Percentiles rank a stretch among this genome's conserved stretches.
Conservation (phyloP, 2,888 invertebrate genomes). For the Leptothorax acervorum region DNA sequence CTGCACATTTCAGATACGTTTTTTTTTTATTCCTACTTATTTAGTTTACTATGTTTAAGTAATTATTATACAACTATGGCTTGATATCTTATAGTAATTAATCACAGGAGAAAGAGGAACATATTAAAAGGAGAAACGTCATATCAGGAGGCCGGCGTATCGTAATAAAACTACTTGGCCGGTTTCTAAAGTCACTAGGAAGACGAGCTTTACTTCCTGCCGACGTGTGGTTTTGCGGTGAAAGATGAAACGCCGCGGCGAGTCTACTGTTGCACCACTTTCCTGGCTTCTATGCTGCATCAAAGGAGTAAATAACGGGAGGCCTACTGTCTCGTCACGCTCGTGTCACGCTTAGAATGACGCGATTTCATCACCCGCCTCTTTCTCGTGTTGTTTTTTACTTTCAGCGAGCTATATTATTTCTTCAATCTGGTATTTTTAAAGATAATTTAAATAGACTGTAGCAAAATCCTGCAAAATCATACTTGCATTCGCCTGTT, state of each 20-base stretch:
- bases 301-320: slow-evolving; percentile 67
- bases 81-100: background rate
- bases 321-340: slow-evolving; percentile 35
- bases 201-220: slow-evolving; percentile 70
- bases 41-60: background rate
- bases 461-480: background rate
- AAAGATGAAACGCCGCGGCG: slow-evolving; percentile 73
- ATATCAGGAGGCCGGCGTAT: slow-evolving; percentile 31
- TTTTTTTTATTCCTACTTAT: background rate
- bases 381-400: background rate
- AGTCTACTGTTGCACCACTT: slow-evolving; percentile 70
- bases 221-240: slow-evolving; percentile 73
- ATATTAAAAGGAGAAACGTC: slow-evolving; percentile 27
- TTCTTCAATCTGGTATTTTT: background rate
- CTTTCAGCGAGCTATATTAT: background rate
- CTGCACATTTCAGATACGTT: background rate
- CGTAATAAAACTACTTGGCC: slow-evolving; percentile 54
- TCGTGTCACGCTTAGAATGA: slow-evolving; percentile 47
- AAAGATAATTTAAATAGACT: background rate
- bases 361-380: slow-evolving; percentile 26
- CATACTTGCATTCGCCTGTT: background rate
- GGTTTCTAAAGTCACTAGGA: slow-evolving; percentile 60
- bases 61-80: background rate
- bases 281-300: slow-evolving; percentile 69
- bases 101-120: background rate